A percentile compares a stretch with the other conserved stretches of the same genome.
phyloP scores from a whole-genome alignment of 2,797 vertebrate species.

The Podarcis siculus region DNA sequence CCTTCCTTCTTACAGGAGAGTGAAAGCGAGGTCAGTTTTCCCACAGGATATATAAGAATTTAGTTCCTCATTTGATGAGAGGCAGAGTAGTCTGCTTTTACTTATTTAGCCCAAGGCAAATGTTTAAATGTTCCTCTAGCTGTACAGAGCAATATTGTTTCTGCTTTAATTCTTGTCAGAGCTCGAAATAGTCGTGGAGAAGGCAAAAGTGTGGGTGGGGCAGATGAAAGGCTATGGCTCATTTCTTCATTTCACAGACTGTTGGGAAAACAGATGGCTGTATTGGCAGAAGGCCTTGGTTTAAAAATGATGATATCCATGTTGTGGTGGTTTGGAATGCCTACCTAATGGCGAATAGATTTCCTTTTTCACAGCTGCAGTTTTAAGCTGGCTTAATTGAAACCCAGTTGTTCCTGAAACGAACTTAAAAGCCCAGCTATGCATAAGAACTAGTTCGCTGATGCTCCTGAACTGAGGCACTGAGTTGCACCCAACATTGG shows the following conservation, averaged over 20 bases:
- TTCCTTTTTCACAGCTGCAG: not conserved
- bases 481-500: not conserved
- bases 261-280: constrained; percentile 23
- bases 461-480: not conserved
- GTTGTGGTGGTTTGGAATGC: not conserved
- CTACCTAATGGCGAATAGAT: not conserved
- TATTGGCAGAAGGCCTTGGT: constrained; percentile 4
- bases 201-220: not conserved
- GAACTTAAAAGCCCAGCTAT: not conserved
- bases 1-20: not conserved
- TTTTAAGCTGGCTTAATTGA: not conserved
- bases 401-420: not conserved
- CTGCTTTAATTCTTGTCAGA: not conserved
- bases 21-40: not conserved
- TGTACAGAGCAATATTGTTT: not conserved
- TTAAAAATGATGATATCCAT: not conserved
- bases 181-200: constrained; percentile 14
- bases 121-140: not conserved
- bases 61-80: not conserved
- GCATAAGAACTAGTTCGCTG: not conserved
- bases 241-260: constrained; percentile 11
- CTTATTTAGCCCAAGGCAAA: not conserved
- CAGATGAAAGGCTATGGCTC: not conserved
- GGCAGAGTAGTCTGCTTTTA: not conserved
- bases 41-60: not conserved